Conservation (phyloP, 2,113 vertebrate genomes). For the Genyomyrus donnyi region DNA sequence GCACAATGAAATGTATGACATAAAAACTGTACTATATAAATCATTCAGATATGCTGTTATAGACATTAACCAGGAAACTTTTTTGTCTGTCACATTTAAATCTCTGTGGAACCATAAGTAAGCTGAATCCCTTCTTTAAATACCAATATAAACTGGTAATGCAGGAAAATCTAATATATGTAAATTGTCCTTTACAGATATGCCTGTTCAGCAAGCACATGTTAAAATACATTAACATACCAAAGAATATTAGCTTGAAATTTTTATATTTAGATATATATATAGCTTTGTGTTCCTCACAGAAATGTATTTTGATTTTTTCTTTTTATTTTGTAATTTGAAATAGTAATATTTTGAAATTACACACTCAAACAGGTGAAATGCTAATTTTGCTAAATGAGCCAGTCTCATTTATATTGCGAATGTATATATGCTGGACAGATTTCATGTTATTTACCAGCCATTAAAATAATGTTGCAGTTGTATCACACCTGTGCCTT, state of each 20-base stretch:
- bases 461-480: not conserved
- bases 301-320: not conserved
- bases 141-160: not conserved
- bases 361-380: not conserved
- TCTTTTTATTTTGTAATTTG: not conserved
- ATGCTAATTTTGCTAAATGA: not conserved
- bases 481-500: not conserved
- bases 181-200: not conserved
- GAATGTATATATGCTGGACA: not conserved
- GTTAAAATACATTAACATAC: not conserved
- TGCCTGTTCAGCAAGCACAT: not conserved
- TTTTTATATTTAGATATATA: not conserved
- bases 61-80: not conserved
- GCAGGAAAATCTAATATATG: not conserved
- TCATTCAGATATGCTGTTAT: not conserved
- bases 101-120: not conserved
- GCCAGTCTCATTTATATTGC: not conserved
- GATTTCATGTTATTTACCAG: not conserved
- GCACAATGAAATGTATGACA: not conserved
- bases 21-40: not conserved
- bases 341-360: not conserved
- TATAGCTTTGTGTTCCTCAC: not conserved
- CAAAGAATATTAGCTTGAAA: not conserved
- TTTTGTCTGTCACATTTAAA: not conserved
- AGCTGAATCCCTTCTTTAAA: not conserved